Percentiles rank a stretch among this genome's conserved stretches.
Conservation (phyloP, 2,113 vertebrate genomes). For the Phalacrocorax aristotelis region DNA sequence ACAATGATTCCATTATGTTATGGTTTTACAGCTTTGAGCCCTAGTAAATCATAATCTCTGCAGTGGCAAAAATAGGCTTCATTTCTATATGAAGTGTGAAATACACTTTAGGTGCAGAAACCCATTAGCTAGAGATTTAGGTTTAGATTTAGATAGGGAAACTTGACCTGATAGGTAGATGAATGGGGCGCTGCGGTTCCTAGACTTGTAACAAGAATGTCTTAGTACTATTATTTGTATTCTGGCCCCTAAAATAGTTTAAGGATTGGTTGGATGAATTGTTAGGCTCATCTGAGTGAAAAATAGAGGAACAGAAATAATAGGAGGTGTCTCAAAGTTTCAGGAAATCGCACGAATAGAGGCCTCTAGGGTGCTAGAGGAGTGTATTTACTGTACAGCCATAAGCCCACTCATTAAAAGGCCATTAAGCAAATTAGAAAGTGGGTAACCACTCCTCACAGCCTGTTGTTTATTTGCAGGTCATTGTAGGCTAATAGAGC, state of each 20-base stretch:
- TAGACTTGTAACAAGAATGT: neutral
- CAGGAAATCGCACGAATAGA: neutral
- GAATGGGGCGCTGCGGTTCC: neutral
- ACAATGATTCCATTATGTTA: neutral
- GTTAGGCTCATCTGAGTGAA: neutral
- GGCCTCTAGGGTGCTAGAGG: neutral
- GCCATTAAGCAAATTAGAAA: constrained; percentile 57
- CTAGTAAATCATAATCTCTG: neutral
- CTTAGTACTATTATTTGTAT: neutral
- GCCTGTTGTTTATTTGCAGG: constrained; percentile 61
- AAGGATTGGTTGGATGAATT: neutral
- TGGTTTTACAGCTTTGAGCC: neutral
- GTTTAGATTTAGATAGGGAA: neutral
- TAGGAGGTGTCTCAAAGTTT: neutral
- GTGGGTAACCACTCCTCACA: constrained; percentile 49
- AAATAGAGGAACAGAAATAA: neutral
- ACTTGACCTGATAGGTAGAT: neutral
- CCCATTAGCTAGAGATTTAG: neutral
- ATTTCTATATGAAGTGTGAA: neutral
- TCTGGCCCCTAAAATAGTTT: neutral
- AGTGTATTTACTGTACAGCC: constrained; percentile 37
- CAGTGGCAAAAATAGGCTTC: neutral
- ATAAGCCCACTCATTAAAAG: constrained; percentile 54
- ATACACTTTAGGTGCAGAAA: neutral
- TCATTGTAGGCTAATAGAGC: constrained; percentile 56